Evolutionary conservation across 2,797 vertebrate species (phyloP).

Genomic region (Coregonus ussuriensis): DNA sequence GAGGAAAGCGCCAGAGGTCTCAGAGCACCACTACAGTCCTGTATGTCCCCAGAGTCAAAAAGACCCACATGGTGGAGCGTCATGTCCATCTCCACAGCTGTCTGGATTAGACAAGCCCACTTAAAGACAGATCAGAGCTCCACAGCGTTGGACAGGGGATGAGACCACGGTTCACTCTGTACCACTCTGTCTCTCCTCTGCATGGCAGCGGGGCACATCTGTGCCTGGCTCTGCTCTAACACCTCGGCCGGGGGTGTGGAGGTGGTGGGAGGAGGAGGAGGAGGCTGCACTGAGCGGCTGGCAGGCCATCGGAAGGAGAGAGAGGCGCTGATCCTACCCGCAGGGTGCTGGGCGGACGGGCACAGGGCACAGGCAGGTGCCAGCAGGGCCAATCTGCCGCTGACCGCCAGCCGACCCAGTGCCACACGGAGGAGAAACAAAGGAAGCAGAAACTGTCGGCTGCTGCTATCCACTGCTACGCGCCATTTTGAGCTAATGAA

Average conservation of each 20-base stretch:
- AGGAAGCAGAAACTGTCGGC: no score
- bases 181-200: constrained; percentile 45
- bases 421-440: background rate
- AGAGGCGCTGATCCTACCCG: constrained; percentile 58
- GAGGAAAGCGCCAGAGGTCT: no score
- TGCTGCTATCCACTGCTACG: background rate
- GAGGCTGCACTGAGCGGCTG: constrained; percentile 65
- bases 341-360: constrained; percentile 62
- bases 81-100: constrained; percentile 67
- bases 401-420: constrained; percentile 27
- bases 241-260: constrained; percentile 69
- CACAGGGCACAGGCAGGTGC: constrained; percentile 67
- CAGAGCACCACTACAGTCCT: no score
- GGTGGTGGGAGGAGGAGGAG: constrained; percentile 24
- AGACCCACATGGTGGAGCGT: background rate
- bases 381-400: constrained; percentile 68
- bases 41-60: no score
- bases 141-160: constrained; percentile 43
- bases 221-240: constrained; percentile 76
- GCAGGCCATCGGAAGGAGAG: constrained; percentile 65
- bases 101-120: constrained; percentile 58
- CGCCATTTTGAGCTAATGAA: background rate
- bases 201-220: constrained; percentile 74
- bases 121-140: constrained; percentile 67
- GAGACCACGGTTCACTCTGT: background rate